Base-by-base conservation (phyloP, 1,140 invertebrate genomes). In the Drosophila willistoni region DNA sequence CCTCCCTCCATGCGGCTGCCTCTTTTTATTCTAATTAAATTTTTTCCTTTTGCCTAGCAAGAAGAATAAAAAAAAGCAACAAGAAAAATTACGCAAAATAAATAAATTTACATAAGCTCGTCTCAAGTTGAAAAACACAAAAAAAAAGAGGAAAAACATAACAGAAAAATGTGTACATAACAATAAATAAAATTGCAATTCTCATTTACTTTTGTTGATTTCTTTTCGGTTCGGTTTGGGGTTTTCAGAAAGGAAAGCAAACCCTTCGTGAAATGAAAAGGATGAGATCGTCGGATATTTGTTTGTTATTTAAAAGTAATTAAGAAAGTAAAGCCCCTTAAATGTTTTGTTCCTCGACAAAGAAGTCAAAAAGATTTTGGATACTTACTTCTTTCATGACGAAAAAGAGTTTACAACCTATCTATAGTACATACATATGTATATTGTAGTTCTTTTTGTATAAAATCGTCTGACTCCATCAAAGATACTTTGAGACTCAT, bases 1-100 rank as follows among this genome's bases (percentile, higher is more conserved):
- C 29, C 22, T 36, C 60, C 34, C 44, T 71, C 42, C 62, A 63
- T 66, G 57, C 39, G 72, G n/a, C 66, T 77, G 41, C 51, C 41
- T 73, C 73, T 80, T 81, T 83, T 91, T 86, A 91, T 91, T 90
- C 89, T 91, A 91, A 91, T 91, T 91, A 91, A 89, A 89, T 82
- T 91, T 87, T 79, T 79, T 55, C 39, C 55, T 34, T 90, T 86
- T 81, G 86, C 78, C 77, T 89, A 84, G 83, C 72, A 81, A 81
- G 84, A 47, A 19, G 44, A 19, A 19, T 14, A 36, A 7, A 51
- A 51, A 47, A 51, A 51, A 51, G 44, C 44, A 22, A 90, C 89
- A 91, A 91, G 89, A 91, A 91, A 91, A 91, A 91, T 91, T 91
- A 91, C 89, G 76, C 76, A 74, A 91, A 91, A 91, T 91, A 91